These are phyloP conservation scores for Pardosa pseudoannulata DNA, from an alignment of 2,888 invertebrate species.

Conservation along the genomic window DNA sequence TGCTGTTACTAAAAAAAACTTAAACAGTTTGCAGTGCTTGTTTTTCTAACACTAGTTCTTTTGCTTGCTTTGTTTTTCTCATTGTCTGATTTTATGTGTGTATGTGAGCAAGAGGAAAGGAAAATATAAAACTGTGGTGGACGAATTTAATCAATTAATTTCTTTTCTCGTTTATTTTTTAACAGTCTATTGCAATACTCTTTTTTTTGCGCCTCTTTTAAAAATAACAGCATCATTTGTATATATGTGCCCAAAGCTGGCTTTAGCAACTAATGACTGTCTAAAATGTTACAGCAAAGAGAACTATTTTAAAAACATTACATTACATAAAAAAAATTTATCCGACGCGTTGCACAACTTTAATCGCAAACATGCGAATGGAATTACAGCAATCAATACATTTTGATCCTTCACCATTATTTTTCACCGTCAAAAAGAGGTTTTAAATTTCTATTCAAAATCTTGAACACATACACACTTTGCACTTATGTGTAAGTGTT, in stretches of 20 bases:
- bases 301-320: background rate
- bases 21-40: background rate
- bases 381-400: too few relatives aligned
- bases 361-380: too few relatives aligned
- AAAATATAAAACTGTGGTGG: slow-evolving; percentile 69
- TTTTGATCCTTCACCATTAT: background rate
- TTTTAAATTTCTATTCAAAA: background rate
- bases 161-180: background rate
- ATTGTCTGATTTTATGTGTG: slow-evolving; percentile 51
- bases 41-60: slow-evolving; percentile 20
- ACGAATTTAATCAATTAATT: background rate
- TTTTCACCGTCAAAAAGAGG: background rate
- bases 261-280: slow-evolving; percentile 6
- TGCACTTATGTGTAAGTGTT: background rate
- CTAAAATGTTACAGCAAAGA: background rate
- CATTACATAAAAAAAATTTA: too few relatives aligned
- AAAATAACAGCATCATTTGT: too few relatives aligned
- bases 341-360: too few relatives aligned
- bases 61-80: slow-evolving; percentile 24
- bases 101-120: slow-evolving; percentile 63
- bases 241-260: slow-evolving; percentile 4
- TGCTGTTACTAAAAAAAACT: background rate
- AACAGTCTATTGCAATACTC: background rate
- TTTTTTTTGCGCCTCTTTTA: slow-evolving; percentile 11
- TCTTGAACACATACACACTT: slow-evolving; percentile 65